A percentile compares a stretch with the other conserved stretches of the same genome.
Conservation (phyloP, 2,888 invertebrate species). For the Tineola bisselliella region DNA sequence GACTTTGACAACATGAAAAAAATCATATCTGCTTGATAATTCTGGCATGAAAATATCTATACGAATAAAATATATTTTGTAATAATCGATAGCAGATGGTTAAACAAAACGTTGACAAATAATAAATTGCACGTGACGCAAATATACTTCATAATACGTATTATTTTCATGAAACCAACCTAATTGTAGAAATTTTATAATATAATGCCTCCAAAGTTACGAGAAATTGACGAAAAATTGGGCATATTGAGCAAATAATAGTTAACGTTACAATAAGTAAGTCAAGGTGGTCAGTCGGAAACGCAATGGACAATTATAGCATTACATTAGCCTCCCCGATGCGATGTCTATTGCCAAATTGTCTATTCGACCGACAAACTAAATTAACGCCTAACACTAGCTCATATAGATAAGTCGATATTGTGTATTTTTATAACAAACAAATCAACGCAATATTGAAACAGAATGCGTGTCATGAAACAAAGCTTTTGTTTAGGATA, state of each 20-base stretch:
- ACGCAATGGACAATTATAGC: conserved; percentile 50
- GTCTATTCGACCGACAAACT: conserved; percentile 17
- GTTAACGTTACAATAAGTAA: conserved; percentile 28
- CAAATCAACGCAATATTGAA: neutral
- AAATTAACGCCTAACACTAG: neutral
- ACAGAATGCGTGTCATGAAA: neutral
- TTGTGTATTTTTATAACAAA: too few species aligned
- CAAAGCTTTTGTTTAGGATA: neutral
- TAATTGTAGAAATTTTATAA: neutral
- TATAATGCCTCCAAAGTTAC: neutral
- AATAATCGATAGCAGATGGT: neutral
- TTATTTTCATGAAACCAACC: neutral
- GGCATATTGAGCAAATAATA: neutral
- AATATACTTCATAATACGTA: neutral
- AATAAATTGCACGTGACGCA: neutral
- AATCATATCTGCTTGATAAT: too few species aligned
- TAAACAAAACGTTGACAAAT: neutral
- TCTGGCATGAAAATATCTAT: too few species aligned
- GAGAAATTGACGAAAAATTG: neutral
- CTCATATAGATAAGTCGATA: too few species aligned
- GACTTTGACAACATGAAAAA: too few species aligned
- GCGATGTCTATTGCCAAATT: conserved; percentile 29
- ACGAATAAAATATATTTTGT: too few species aligned
- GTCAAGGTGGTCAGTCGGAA: conserved; percentile 58
- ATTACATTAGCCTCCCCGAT: conserved; percentile 19